Conservation (phyloP, 1,140 invertebrate genomes). For the Sitodiplosis mosellana region DNA sequence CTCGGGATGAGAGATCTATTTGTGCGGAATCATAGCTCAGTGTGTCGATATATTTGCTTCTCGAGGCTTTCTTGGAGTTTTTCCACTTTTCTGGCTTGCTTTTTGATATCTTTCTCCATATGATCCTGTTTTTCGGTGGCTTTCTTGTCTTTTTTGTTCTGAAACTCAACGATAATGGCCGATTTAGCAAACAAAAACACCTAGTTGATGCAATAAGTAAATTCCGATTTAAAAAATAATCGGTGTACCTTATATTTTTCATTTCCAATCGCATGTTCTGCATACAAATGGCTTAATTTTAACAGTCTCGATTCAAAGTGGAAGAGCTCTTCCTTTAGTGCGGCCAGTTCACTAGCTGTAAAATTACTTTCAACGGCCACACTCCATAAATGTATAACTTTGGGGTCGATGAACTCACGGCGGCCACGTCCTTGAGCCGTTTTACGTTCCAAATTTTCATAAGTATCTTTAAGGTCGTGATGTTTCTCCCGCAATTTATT, state of each 20-base stretch:
- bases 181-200: too few relatives aligned
- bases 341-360: constrained; percentile 57
- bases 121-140: constrained; percentile 39
- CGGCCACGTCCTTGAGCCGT: constrained; percentile 48
- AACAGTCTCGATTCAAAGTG: constrained; percentile 75
- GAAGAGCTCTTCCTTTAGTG: constrained; percentile 64
- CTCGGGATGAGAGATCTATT: too few relatives aligned
- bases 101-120: constrained; percentile 57
- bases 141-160: constrained; percentile 36
- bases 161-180: too few relatives aligned
- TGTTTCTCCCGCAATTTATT: constrained; percentile 59
- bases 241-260: constrained; percentile 36
- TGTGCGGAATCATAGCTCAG: constrained; percentile 46
- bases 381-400: constrained; percentile 74
- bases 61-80: constrained; percentile 72
- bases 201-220: too few relatives aligned
- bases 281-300: constrained; percentile 65
- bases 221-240: neutral
- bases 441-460: constrained; percentile 54
- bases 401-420: constrained; percentile 73
- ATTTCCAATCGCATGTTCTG: constrained; percentile 46
- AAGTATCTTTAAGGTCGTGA: constrained; percentile 57
- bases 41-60: constrained; percentile 54
- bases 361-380: constrained; percentile 64
- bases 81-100: constrained; percentile 64